Evolutionary conservation across 2,113 vertebrate species (phyloP).

Genomic region (Hypomesus transpacificus): DNA sequence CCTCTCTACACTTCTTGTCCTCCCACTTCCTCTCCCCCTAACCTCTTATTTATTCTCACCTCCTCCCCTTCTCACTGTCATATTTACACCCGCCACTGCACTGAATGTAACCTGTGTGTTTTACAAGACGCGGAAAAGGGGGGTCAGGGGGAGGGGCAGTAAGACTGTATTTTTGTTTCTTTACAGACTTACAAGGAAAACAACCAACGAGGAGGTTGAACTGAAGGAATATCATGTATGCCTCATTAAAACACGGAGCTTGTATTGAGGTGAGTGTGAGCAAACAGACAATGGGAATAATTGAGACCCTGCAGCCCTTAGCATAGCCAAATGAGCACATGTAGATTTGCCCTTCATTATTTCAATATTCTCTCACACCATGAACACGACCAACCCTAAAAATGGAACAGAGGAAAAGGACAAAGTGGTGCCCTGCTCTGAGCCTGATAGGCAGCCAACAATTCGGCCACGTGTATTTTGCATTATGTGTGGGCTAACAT

Average conservation of each 20-base stretch:
- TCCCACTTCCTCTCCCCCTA: constrained; percentile 2
- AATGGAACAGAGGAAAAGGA: constrained; percentile 25
- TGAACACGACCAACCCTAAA: constrained; percentile 31
- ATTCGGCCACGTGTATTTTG: constrained; percentile 22
- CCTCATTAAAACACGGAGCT: constrained; percentile 52
- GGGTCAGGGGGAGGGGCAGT: too few species aligned
- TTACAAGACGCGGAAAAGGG: too few species aligned
- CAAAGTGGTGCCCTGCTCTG: neutral
- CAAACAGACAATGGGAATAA: constrained; percentile 51
- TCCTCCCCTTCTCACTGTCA: neutral
- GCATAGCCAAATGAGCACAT: constrained; percentile 48
- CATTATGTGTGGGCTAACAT: constrained; percentile 17
- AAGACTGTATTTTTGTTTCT: too few species aligned
- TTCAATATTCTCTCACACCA: constrained; percentile 33
- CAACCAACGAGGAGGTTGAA: constrained; percentile 16
- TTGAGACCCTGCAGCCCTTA: constrained; percentile 38
- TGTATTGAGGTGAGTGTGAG: constrained; percentile 36
- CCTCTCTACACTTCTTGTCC: constrained; percentile 13
- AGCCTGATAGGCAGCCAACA: constrained; percentile 40
- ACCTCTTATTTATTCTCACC: neutral
- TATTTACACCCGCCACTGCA: neutral
- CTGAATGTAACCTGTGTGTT: neutral
- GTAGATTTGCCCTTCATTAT: constrained; percentile 51
- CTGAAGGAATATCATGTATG: constrained; percentile 38
- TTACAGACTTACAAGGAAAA: neutral